Evolutionary conservation across 2,113 vertebrate genomes (phyloP), one percentile per base, ranked within the genome.

Genomic region (Merops nubicus): DNA sequence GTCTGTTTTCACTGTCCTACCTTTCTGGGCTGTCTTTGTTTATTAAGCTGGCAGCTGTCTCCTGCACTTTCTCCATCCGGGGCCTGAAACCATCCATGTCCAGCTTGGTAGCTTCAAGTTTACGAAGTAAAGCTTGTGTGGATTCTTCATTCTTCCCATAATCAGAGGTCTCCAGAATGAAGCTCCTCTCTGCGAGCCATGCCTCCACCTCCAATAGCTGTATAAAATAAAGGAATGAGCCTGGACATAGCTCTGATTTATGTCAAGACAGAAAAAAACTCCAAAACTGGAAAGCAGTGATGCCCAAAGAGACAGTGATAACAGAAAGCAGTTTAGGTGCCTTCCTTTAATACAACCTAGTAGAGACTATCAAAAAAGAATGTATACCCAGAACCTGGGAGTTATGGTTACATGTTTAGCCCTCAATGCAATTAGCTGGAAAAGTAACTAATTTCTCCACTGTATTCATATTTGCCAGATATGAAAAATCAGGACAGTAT

Each of bases 141-240:
- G 96, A 96, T 95, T 99, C 98, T 72, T 99, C 98, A 60, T 98
- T 98, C 95, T 97, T 98, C 68, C 99, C 98, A n/a, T 95, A 97
- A 91, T 99, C 99, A 45, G 93, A 80, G 2, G 83, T 97, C 80
- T 99, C 98, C 78, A 99, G 96, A 62, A 95, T 54, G 19, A 86
- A 90, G 59, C 90, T 93, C 73, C 93, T 98, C 76, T 99, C 98
- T 56, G 98, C 96, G 95, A 99, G 91, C 98, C 99, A 99, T 34
- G 97, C 96, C 91, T 98, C 97, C 29, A 98, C 97, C 79, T 99
- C 99, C 43, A 98, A 97, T 36, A 99, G 97, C 99, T 99, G 51
- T 31, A 88, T 25, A 86, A 96, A 89, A 93, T 10, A 73, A 7
- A 93, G 19, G 21, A 31, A 65, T 76, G 26, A 91, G 29, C 34